These are phyloP conservation scores for Drosophila insularis DNA, from an alignment of 1,140 invertebrate species.

Conservation along the genomic window DNA sequence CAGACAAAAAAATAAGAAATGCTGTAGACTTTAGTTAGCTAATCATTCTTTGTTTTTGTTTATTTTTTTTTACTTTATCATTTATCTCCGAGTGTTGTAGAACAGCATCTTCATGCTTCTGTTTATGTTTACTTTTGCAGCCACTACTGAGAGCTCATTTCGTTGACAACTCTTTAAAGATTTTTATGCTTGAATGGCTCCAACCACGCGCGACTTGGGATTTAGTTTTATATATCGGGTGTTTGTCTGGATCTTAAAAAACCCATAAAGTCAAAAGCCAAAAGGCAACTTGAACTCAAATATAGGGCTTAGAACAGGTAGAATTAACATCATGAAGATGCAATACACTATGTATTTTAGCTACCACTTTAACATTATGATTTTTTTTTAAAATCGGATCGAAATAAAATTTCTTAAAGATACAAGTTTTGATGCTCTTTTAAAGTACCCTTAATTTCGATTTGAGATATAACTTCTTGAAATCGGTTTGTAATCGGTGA, in stretches of 20 bases:
- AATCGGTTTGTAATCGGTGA: too few relatives aligned
- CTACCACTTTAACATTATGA: too few relatives aligned
- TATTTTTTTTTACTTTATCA: background rate
- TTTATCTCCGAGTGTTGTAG: background rate
- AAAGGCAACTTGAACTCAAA: conserved; percentile 1
- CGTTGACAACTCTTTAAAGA: background rate
- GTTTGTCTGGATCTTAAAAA: background rate
- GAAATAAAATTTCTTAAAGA: too few relatives aligned
- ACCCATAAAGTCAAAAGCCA: background rate
- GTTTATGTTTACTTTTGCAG: conserved; percentile 8
- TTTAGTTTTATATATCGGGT: background rate
- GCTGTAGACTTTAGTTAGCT: conserved; percentile 17
- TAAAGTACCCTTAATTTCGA: too few relatives aligned
- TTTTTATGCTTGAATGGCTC: background rate
- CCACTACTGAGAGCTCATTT: background rate
- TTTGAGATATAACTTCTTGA: too few relatives aligned
- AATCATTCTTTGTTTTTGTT: conserved; percentile 4
- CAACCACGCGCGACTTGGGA: conserved; percentile 7
- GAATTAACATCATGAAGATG: background rate
- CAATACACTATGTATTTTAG: too few relatives aligned
- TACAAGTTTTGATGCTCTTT: too few relatives aligned
- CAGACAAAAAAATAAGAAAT: background rate
- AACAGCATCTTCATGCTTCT: conserved; percentile 8
- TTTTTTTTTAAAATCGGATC: too few relatives aligned
- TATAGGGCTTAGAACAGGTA: too few relatives aligned